Evolutionary conservation across 2,888 invertebrate genomes (phyloP).

Genomic region (Ashinkailepas kermadecensis): DNA sequence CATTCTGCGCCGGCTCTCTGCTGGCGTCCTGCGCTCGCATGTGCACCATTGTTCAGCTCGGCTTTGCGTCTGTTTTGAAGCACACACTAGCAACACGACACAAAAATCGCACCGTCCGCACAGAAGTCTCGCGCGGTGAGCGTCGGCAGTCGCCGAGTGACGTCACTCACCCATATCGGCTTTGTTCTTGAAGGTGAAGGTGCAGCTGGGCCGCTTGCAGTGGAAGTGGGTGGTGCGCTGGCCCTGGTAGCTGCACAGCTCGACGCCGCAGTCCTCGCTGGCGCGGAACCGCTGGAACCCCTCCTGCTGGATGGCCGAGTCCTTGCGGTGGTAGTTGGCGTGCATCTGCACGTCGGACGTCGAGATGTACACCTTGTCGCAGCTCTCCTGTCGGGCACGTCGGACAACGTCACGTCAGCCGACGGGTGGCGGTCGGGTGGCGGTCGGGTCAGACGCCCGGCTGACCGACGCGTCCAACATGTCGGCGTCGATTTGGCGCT

Average conservation of each 20-base stretch:
- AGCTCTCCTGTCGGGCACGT: slow-evolving; percentile 44
- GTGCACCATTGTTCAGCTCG: no score
- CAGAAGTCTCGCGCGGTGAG: no score
- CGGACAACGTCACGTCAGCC: no score
- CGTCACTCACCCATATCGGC: slow-evolving; percentile 89
- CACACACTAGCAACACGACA: no score
- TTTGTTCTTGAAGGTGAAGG: slow-evolving; percentile 96
- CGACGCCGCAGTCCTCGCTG: slow-evolving; percentile 88
- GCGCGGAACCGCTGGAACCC: slow-evolving; percentile 95
- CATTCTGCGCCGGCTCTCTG: no score
- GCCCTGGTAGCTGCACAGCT: slow-evolving; percentile 83
- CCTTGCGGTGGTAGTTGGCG: slow-evolving; percentile 95
- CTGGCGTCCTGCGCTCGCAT: no score
- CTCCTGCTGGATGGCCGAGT: slow-evolving; percentile 94
- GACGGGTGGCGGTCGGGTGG: slow-evolving; percentile 28
- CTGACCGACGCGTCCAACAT: background rate
- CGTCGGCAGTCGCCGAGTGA: no score
- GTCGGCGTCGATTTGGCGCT: no score
- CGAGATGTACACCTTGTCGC: slow-evolving; percentile 86
- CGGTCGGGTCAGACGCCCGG: background rate
- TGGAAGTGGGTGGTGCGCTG: slow-evolving; percentile 97
- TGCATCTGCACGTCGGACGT: slow-evolving; percentile 99
- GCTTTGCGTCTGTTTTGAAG: no score
- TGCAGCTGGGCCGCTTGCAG: slow-evolving; percentile 81
- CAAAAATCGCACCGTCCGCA: no score